Percentiles rank a stretch among this genome's conserved stretches.
Conservation (phyloP, 2,113 vertebrate species). For the Nettapus auritus region DNA sequence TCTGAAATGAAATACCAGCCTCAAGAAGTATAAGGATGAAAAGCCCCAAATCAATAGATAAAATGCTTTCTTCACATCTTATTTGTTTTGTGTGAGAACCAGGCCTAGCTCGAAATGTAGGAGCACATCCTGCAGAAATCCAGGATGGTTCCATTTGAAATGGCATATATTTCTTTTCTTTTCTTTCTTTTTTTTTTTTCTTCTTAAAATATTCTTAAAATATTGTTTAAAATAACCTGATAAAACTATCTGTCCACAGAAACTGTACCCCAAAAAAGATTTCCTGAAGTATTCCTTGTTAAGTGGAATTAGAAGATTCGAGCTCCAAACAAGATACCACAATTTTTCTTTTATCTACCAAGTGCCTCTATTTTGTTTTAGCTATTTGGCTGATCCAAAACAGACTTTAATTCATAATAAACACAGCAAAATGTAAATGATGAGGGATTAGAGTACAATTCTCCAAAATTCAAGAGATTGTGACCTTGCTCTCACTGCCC, state of each 20-base stretch:
- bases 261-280: neutral
- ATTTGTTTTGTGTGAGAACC: neutral
- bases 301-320: neutral
- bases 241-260: neutral
- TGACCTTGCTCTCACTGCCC: neutral
- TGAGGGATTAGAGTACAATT: neutral
- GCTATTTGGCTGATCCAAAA: neutral
- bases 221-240: neutral
- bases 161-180: neutral
- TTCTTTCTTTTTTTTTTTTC: too few relatives aligned
- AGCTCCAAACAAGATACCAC: rapidly evolving
- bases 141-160: neutral
- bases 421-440: neutral
- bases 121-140: neutral
- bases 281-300: neutral
- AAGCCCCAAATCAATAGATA: neutral
- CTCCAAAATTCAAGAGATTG: neutral
- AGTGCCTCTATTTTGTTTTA: neutral
- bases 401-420: neutral
- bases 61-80: neutral
- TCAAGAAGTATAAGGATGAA: neutral
- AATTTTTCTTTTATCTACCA: neutral
- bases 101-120: neutral
- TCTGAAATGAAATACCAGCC: neutral
- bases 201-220: too few relatives aligned